Percentiles rank a stretch among this genome's conserved stretches.
Evolutionary conservation across 2,113 vertebrate species (phyloP).

Genomic region (Bettongia penicillata): DNA sequence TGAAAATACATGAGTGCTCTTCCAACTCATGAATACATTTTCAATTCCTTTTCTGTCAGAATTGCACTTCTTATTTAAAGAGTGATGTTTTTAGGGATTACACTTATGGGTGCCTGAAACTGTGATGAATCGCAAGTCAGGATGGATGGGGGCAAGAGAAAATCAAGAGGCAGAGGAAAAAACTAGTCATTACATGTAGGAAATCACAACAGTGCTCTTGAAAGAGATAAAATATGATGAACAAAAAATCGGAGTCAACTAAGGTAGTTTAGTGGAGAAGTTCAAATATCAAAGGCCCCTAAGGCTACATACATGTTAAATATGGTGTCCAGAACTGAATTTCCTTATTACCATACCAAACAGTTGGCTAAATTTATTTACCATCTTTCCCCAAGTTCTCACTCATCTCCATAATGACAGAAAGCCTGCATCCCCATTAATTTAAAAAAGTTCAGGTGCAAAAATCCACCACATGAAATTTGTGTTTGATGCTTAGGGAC

Average conservation of each 20-base stretch:
- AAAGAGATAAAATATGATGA: constrained; percentile 17
- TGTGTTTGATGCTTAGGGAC: constrained; percentile 62
- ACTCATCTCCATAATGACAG: not conserved
- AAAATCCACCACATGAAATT: constrained; percentile 71
- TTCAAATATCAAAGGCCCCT: not conserved
- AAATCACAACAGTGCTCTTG: not conserved
- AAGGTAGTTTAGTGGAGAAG: constrained; percentile 14
- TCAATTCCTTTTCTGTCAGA: not conserved
- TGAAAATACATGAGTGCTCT: not conserved
- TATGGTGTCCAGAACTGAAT: not conserved
- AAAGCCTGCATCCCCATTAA: not conserved
- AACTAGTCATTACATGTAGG: constrained; percentile 14
- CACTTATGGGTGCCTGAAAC: constrained; percentile 35
- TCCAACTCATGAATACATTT: not conserved
- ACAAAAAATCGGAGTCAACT: constrained; percentile 2
- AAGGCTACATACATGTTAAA: not conserved
- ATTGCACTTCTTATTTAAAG: not conserved
- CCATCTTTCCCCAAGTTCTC: not conserved
- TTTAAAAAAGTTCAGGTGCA: constrained; percentile 67
- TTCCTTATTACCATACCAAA: not conserved
- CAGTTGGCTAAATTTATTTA: not conserved
- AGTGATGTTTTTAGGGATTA: constrained; percentile 40
- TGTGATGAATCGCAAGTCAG: constrained; percentile 28
- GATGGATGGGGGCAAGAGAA: not conserved
- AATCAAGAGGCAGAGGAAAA: constrained; percentile 10